Evolutionary conservation across 2,113 vertebrate genomes (phyloP), one percentile per base, ranked within the genome.

Genomic region (Scomber colias): DNA sequence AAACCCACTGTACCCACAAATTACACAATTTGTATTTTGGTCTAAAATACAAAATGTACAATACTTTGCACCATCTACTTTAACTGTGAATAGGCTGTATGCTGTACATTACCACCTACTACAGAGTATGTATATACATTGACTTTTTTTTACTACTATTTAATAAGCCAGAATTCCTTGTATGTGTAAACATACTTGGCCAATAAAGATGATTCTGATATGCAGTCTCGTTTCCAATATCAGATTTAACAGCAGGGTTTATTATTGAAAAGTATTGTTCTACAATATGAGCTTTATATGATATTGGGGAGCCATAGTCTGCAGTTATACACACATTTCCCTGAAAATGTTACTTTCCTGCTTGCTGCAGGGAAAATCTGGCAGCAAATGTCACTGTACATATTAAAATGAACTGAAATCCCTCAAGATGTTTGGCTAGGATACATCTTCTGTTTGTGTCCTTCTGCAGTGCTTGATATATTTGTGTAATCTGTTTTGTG

Each of bases 361-460:
- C 62, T 66, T 81, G 57, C 76, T 44, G 50, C 54, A n/a, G 35
- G 60, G n/a, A 84, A 44, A n/a, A 70, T 46, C 62, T 82, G 77
- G 64, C 71, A 66, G 56, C 35, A 83, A 70, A 75, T 66, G 59
- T 79, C 65, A 46, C 61, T 57, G 11, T 11, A 27, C 48, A 67
- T 21, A 65, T 50, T 27, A 15, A 62, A 55, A 51, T 63, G 53
- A 79, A 82, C 17, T 6, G 11, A 82, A 81, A 77, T 82, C 65
- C 63, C 67, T 75, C 62, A 80, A 85, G 82, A 75, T 90, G 74
- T 79, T 80, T 86, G 68, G 65, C 45, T 11, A 66, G 31, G 62
- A 21, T 30, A 19, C 50, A 24, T 76, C 49, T 56, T 63, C 44
- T 67, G 48, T 78, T 60, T 69, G 11, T 82, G 30, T 82, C 45